phyloP scores from a whole-genome alignment of 1,140 invertebrate genomes.

The Ostrea denselamellosa region DNA sequence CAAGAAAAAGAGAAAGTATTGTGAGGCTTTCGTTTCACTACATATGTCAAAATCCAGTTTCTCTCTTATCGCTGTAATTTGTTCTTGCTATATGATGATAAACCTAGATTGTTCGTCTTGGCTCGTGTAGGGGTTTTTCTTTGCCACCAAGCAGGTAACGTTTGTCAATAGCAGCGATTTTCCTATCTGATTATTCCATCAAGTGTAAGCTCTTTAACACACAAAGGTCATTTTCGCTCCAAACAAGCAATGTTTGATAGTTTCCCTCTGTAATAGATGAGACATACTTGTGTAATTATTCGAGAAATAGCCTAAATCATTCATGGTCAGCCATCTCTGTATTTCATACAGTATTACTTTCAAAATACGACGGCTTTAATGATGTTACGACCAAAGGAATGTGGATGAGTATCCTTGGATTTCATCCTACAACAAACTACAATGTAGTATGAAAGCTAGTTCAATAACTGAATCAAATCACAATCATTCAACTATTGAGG shows the following conservation, averaged over 20 bases:
- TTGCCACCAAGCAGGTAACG: neutral
- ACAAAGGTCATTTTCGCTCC: slow-evolving; percentile 7
- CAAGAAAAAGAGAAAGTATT: slow-evolving; percentile 33
- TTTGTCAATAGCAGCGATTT: neutral
- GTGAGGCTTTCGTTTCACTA: slow-evolving; percentile 13
- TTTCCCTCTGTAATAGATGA: neutral
- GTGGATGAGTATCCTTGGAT: neutral
- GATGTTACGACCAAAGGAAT: neutral
- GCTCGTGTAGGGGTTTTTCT: neutral
- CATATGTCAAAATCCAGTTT: slow-evolving; percentile 20
- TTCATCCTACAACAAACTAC: neutral
- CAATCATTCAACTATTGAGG: too few relatives aligned
- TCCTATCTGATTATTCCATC: slow-evolving; percentile 33
- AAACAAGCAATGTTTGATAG: neutral
- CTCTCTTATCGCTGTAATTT: slow-evolving; percentile 15
- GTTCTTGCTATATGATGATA: slow-evolving; percentile 1
- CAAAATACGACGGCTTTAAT: neutral
- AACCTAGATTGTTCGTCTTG: slow-evolving; percentile 22
- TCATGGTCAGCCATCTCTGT: neutral
- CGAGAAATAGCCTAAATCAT: slow-evolving; percentile 19
- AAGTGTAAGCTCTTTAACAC: slow-evolving; percentile 22
- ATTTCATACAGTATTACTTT: neutral
- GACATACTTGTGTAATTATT: slow-evolving; percentile 39
- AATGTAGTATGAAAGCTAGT: too few relatives aligned
- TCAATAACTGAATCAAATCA: too few relatives aligned